Evolutionary conservation across 1,140 invertebrate species (phyloP), one percentile per base, ranked within the genome.

Genomic region (Zelostemma sp.): DNA sequence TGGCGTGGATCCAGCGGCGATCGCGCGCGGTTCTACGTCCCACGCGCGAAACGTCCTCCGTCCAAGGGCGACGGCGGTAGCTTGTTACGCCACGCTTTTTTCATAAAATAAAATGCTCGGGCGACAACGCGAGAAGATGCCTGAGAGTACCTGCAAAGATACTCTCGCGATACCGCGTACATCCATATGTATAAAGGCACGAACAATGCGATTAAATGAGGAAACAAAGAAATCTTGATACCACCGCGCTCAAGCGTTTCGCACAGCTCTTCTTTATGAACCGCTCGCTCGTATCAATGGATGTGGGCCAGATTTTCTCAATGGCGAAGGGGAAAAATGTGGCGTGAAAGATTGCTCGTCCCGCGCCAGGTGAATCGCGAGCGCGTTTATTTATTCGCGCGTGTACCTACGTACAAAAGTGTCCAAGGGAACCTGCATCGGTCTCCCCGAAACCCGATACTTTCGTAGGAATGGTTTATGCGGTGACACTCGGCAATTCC

Each of bases 401-500:
- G 54, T 48, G 60, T 54, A 33, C 48, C 60, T 61, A 53, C 46
- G 65, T 65, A 53, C 41, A 55, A 66, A 65, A 43, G 53, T 59
- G 53, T 55, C 53, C 49, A 43, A 53, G 49, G 60, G 28, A 48
- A 68, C 59, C 57, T 61, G 35, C 5, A n/a, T n/a, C 59, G 57
- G 58, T 54, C 60, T 66, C 62, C 65, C 53, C 38, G 82, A 83
- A 83, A 85, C 79, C 63, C 73, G 81, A 85, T 82, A 83, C 81
- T 80, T 81, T 82, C 73, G 72, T 62, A 60, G 49, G 78, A 75
- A 80, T 83, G 74, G 76, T 84, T 84, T 84, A 84, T 84, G 79
- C 74, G 78, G 80, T 82, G 81, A 83, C 80, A 80, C 73, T 67
- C 78, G 72, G 75, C 66, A 73, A 78, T 78, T 78, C 50, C 69